Evolutionary conservation across 2,113 vertebrate species (phyloP).

Genomic region (Edolisoma coerulescens): DNA sequence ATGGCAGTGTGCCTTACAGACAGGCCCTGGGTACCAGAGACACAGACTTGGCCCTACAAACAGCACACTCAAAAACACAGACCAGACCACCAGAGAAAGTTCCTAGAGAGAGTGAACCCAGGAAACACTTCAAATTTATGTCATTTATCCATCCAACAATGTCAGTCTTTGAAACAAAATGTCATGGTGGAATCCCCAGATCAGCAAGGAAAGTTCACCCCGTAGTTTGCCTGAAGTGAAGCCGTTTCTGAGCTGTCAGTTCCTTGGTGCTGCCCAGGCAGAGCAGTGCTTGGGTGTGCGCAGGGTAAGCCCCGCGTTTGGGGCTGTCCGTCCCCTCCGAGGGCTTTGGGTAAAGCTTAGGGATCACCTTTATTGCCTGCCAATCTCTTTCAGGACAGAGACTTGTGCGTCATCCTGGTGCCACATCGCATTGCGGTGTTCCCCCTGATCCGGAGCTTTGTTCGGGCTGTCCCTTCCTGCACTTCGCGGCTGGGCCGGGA

Average conservation of each 20-base stretch:
- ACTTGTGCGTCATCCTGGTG: conserved; percentile 82
- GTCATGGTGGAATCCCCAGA: neutral
- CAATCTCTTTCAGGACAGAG: conserved; percentile 73
- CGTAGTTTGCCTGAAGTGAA: neutral
- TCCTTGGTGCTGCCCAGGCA: neutral
- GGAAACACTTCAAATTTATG: neutral
- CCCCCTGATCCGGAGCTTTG: conserved; percentile 80
- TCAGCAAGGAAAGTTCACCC: neutral
- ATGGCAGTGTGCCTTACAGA: neutral
- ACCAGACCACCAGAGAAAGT: neutral
- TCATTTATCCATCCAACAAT: neutral
- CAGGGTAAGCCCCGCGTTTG: rapidly evolving
- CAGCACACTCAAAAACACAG: neutral
- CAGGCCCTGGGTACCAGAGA: neutral
- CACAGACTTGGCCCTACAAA: neutral
- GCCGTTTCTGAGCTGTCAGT: neutral
- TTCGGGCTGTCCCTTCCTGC: conserved; percentile 65
- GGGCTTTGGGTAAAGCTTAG: neutral
- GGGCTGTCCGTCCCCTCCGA: neutral
- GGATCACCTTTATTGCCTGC: neutral
- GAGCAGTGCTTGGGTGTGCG: neutral
- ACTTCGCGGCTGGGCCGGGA: conserved; percentile 64
- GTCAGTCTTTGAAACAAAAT: neutral
- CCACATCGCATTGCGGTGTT: conserved; percentile 75
- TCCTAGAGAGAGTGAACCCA: neutral